Conservation (phyloP, 2,113 vertebrate species). For the Sisor rabdophorus region DNA sequence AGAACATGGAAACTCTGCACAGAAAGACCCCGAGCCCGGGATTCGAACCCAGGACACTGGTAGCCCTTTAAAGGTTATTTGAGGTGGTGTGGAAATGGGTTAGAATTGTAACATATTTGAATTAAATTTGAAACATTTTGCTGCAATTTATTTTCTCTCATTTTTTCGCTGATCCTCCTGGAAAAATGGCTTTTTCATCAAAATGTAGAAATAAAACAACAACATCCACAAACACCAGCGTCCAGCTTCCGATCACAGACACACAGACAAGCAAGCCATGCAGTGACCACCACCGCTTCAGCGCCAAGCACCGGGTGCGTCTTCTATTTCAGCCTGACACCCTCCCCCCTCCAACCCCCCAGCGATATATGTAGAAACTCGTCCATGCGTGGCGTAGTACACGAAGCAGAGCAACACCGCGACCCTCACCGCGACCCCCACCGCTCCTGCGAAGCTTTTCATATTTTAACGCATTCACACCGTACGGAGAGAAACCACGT, state of each 20-base stretch:
- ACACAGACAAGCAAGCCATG: slow-evolving; percentile 43
- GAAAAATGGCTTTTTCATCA: too few species aligned
- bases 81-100: background rate
- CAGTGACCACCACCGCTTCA: slow-evolving; percentile 21
- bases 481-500: background rate
- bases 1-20: too few species aligned
- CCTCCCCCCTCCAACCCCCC: background rate
- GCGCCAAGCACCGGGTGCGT: slow-evolving; percentile 5
- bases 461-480: slow-evolving; percentile 3
- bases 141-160: background rate
- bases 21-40: too few species aligned
- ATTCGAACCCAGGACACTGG: too few species aligned
- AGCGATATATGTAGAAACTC: slow-evolving; percentile 25
- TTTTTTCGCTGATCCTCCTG: background rate
- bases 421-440: too few species aligned
- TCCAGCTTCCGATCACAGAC: slow-evolving; percentile 17
- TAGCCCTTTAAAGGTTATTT: background rate
- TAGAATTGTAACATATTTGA: background rate
- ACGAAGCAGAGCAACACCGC: slow-evolving; percentile 11
- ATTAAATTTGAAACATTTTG: background rate
- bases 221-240: background rate
- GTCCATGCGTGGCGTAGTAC: slow-evolving; percentile 40
- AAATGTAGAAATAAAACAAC: background rate
- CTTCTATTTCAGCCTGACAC: slow-evolving; percentile 1
- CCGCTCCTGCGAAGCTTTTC: slow-evolving; percentile 2